Base-by-base conservation (phyloP, 2,113 vertebrate genomes). In the Taxidea taxus region DNA sequence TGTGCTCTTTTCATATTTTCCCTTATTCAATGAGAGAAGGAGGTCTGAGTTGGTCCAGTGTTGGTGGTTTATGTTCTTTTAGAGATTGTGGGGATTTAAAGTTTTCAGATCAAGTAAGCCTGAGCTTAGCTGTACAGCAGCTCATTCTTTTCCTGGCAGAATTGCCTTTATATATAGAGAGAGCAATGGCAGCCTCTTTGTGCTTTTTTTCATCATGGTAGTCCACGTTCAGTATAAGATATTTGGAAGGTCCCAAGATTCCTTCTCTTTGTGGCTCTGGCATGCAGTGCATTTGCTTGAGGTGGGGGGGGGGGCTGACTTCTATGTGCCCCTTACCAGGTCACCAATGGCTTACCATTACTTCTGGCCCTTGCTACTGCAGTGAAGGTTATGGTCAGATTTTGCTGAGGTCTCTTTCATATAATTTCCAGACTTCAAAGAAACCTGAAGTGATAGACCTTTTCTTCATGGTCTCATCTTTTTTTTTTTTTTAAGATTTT, bases 371-470 rank as follows among this genome's bases (percentile, higher is more conserved):
- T 78, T 54, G 21, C 29, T 23, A 42, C 44, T 60, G 42, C n/a
- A 58, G 4, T 80, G 54, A 90, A 60, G 14, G 10, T 11, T 58
- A 20, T 14, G 82, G 66, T 87, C 25, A 37, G 25, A 56, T 58
- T 90, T 89, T 70, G 23, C 42, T 49, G 39, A 89, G 21, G 5
- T 87, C 49, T 68, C 56, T 86, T 64, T 70, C 20, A 56, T 49
- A 27, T 84, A 47, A 78, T 72, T 97, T 92, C 47, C 13, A 96
- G 54, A 94, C 64, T 68, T 64, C 74, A 62, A 27, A 83, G 86
- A 89, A 87, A 90, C 39, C 47, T 56, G 21, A 13, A 29, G 14
- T 47, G 58, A 62, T 60, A 37, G 14, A 7, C 10, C 20, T 92
- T 83, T 87, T 90, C 56, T 64, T 84, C 39, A 27, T 70, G 37